These are phyloP conservation scores for Malaclemys terrapin DNA, from an alignment of 2,113 vertebrate species.

Conservation along the genomic window DNA sequence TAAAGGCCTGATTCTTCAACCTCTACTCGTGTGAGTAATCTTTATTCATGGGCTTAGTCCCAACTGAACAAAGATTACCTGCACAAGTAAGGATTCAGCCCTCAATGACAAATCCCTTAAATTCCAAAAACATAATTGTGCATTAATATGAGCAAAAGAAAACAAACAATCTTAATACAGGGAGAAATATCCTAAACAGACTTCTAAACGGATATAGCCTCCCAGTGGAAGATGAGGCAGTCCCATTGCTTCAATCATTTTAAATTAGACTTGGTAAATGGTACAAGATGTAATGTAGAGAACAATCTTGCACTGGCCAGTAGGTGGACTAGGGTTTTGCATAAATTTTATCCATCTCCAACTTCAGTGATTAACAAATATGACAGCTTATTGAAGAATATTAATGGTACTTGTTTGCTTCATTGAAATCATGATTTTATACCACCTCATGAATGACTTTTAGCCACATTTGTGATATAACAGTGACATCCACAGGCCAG, in stretches of 20 bases:
- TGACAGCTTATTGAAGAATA: background rate
- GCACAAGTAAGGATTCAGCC: background rate
- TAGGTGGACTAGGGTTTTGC: rapidly evolving
- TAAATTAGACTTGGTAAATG: background rate
- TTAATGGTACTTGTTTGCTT: background rate
- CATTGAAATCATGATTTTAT: rapidly evolving
- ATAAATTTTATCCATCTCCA: background rate
- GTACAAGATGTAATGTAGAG: background rate
- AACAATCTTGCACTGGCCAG: background rate
- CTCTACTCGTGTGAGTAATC: background rate
- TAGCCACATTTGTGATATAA: conserved; percentile 25
- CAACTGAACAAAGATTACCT: background rate
- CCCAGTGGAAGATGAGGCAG: background rate
- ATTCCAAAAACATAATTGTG: background rate
- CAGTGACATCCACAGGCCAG: conserved; percentile 60
- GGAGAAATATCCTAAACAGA: background rate
- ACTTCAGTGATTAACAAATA: background rate
- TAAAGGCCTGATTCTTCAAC: background rate
- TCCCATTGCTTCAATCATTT: background rate
- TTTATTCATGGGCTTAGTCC: background rate
- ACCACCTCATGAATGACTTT: background rate
- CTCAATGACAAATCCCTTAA: background rate
- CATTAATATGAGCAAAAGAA: background rate
- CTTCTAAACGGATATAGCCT: background rate
- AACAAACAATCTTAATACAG: background rate